Evolutionary conservation across 1,140 invertebrate genomes (phyloP), one percentile per base, ranked within the genome.

Genomic region (Macrostomum lignano): DNA sequence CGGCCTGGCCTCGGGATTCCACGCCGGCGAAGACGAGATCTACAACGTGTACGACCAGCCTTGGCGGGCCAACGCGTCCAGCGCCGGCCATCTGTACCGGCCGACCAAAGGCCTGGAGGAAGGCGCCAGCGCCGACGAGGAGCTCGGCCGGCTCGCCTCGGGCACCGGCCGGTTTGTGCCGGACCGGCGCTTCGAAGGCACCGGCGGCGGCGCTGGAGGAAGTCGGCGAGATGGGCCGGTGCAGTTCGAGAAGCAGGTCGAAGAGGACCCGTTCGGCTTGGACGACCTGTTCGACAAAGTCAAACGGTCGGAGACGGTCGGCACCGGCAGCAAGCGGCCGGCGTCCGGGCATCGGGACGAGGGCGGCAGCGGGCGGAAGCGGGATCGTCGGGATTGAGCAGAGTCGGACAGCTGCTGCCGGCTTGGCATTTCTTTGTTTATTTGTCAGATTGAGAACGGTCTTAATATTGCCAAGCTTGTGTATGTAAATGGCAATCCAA

Each of bases 1-100:
- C 53, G 88, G 88, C 31, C 73, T 98, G 69, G 81, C 84, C 46
- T 74, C 72, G 47, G 91, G 91, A 5, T 96, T 84, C 61, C 31
- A 22, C 9, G 42, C 30, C 15, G 81, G 70, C 3, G 84, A 94
- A 46, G 91, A 98, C 45, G 91, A 98, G 46, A 73, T 73, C 0
- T 96, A 96, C 55, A 84, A 76, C 57, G 81, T 94, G 0, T 98
- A 98, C 52, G 84, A 94, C 52, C 82, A 86, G 55, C 55, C 64
- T 9, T 67, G 65, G 66, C 42, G 64, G 29, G 45, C 57, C n/a
- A 52, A 70, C 13, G 72, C 72, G 38, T 69, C 68, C 1, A 62
- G 93, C 35, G 77, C 72, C 1, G 68, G 72, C 11, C 74, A 77
- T 52, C 72, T 98, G 39, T 98, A 98, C 59, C 58, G 82, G 31